These are phyloP conservation scores for Oplegnathus fasciatus DNA, from an alignment of 2,113 vertebrate genomes.

Conservation along the genomic window DNA sequence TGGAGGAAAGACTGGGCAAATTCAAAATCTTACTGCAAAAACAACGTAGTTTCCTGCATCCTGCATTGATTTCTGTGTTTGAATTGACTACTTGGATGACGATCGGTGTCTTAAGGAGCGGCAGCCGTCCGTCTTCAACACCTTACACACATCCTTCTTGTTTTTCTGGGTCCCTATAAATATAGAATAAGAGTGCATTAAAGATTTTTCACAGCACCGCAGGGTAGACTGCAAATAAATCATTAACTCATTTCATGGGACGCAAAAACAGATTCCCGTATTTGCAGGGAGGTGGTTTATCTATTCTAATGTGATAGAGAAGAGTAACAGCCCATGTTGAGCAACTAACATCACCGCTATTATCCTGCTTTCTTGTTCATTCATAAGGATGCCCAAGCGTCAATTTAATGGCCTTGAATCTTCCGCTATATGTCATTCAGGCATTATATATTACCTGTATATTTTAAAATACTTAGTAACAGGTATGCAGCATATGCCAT, in stretches of 20 bases:
- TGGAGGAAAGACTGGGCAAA: not conserved
- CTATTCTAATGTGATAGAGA: constrained; percentile 55
- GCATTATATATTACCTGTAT: constrained; percentile 16
- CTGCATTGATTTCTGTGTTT: constrained; percentile 38
- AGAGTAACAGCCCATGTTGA: constrained; percentile 52
- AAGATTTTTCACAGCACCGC: constrained; percentile 59
- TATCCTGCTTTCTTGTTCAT: constrained; percentile 42
- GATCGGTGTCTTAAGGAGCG: not conserved
- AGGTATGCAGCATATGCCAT: constrained; percentile 48
- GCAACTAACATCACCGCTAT: constrained; percentile 31
- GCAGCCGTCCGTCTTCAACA: not conserved
- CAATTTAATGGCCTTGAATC: constrained; percentile 29
- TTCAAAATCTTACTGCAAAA: constrained; percentile 21
- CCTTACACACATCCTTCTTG: constrained; percentile 14
- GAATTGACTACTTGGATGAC: constrained; percentile 16
- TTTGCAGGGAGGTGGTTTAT: constrained; percentile 58
- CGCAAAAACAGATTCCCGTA: constrained; percentile 40
- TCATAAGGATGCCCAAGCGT: constrained; percentile 51
- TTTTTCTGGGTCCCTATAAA: constrained; percentile 51
- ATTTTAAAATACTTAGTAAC: constrained; percentile 34
- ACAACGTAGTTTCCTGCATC: constrained; percentile 4
- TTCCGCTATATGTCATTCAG: constrained; percentile 28
- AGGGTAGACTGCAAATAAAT: constrained; percentile 66
- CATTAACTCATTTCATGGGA: constrained; percentile 69
- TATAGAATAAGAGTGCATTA: constrained; percentile 60